phyloP scores from a whole-genome alignment of 2,113 vertebrate species.

The Cavia porcellus region DNA sequence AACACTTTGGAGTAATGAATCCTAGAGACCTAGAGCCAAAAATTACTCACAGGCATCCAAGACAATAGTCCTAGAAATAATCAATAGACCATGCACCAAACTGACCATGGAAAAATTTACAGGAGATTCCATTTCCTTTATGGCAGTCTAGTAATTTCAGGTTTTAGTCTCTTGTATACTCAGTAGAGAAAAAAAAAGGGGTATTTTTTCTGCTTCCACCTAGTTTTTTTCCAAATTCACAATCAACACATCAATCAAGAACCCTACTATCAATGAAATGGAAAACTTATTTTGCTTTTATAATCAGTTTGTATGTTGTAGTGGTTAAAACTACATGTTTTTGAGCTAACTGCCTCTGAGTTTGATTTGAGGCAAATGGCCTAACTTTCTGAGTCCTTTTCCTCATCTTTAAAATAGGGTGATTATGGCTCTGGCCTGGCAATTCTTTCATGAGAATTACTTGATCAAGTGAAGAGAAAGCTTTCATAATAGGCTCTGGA shows the following conservation, averaged over 20 bases:
- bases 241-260: conserved; percentile 16
- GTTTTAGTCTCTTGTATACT: conserved; percentile 4
- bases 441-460: background rate
- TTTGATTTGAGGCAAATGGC: conserved; percentile 59
- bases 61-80: background rate
- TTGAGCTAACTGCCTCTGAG: conserved; percentile 61
- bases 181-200: fast-evolving
- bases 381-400: conserved; percentile 43
- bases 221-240: conserved; percentile 13
- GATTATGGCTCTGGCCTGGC: background rate
- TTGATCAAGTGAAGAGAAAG: background rate
- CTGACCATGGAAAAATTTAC: background rate
- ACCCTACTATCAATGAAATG: conserved; percentile 29
- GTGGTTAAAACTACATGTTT: conserved; percentile 50
- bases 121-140: conserved; percentile 10
- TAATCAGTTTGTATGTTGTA: conserved; percentile 51
- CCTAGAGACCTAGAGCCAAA: background rate
- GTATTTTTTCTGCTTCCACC: background rate
- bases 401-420: conserved; percentile 45
- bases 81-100: background rate
- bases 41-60: background rate
- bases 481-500: background rate
- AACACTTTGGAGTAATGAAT: conserved; percentile 26
- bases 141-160: background rate
- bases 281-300: conserved; percentile 59